Evolutionary conservation across 2,797 vertebrate species (phyloP), one percentile per base, ranked within the genome.

Genomic region (Furcifer pardalis): DNA sequence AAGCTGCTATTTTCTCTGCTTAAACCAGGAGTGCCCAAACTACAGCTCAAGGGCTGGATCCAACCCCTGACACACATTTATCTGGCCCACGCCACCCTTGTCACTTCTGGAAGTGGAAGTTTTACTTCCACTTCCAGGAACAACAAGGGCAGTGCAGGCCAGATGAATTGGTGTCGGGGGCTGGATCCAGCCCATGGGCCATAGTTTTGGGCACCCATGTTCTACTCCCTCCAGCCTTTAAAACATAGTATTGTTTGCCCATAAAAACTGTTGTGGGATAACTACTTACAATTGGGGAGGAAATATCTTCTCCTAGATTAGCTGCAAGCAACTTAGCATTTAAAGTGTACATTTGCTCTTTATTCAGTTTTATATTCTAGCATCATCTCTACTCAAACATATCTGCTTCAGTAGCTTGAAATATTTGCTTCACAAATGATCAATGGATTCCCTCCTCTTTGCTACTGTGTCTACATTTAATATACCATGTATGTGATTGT

Each of bases 381-480:
- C 37, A 32, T 37, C 13, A 46, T 71, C 37, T 83, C 25, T 65
- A 15, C 32, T 75, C 30, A 12, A 52, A 76, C 8, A 19, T 69
- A 42, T 73, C 56, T 52, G 27, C 1, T 79, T 9, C 25, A 40
- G 8, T 62, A 37, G 30, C 1, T 73, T 46, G 44, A 27, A 25
- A 40, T 10, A 8, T 13, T 9, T 15, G 69, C 42, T 46, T 71
- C 30, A 13, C 15, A 46, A 23, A 71, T 83, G 9, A 42, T 60
- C n/a, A 44, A 2, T 78, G 23, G 52, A n/a, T 59, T 37, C 32
- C 1, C 2, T 10, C 0, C 0, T 23, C 1, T 77, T 85, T 77
- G 68, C 69, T 87, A 76, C 0, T 5, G 1, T 62, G 0, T 83
- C 79, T 56, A 3, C 73, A 69, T 25, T 0, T 27, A 23, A 59